A percentile compares a stretch with the other conserved stretches of the same genome.
These are phyloP conservation scores for Zoanthus sociatus DNA, from an alignment of 92 coral and sea anemone genomes.

Conservation along the genomic window DNA sequence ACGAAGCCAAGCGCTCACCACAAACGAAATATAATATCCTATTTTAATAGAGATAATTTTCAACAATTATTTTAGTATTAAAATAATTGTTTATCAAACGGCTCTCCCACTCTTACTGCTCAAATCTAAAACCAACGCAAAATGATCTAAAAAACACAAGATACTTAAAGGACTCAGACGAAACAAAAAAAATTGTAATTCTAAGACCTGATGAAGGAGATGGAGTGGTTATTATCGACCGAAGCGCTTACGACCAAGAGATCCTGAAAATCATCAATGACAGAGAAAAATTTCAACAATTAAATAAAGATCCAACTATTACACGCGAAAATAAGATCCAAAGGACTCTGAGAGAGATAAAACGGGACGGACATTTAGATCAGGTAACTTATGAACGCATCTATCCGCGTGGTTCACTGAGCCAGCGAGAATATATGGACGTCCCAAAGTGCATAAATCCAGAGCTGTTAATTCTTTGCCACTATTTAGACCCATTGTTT, in stretches of 20 bases:
- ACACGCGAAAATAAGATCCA: background rate
- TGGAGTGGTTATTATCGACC: no score
- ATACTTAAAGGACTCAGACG: no score
- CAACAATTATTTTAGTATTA: no score
- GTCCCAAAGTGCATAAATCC: background rate
- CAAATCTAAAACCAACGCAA: no score
- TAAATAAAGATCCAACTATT: background rate
- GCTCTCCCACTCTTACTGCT: no score
- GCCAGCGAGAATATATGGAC: background rate
- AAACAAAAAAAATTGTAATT: no score
- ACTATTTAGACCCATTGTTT: background rate
- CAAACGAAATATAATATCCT: no score
- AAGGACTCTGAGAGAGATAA: background rate
- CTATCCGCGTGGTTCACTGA: background rate
- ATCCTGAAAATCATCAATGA: background rate
- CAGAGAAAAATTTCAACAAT: background rate
- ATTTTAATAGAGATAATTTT: no score
- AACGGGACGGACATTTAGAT: background rate
- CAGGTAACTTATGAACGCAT: background rate
- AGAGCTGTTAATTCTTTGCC: slow-evolving; percentile 4
- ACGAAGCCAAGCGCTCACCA: no score
- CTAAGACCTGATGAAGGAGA: no score
- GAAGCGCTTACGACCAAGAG: background rate
- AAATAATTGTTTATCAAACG: no score
- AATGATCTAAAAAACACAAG: no score